phyloP scores from a whole-genome alignment of 2,113 vertebrate genomes.

The Gasterosteus nipponicus region DNA sequence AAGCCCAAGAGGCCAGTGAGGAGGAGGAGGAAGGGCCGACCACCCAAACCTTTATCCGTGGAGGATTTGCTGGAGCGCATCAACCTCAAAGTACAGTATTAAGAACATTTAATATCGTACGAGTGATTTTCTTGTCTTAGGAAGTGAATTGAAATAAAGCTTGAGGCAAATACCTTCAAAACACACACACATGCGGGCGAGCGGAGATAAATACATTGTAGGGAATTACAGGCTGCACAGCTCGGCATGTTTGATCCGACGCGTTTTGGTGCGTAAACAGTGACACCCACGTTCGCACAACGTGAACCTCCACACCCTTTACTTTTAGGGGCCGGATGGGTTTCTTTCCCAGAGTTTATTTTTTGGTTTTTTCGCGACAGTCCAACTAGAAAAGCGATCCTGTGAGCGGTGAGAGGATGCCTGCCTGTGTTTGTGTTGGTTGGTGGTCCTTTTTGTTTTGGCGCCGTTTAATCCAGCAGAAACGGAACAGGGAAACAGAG shows the following conservation, averaged over 20 bases:
- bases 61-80: slow-evolving; percentile 97
- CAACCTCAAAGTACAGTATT: slow-evolving; percentile 89
- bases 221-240: slow-evolving; percentile 43
- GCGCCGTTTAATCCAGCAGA: slow-evolving; percentile 55
- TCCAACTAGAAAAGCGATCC: slow-evolving; percentile 20
- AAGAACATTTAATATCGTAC: not conserved
- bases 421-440: slow-evolving; percentile 50
- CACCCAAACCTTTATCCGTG: slow-evolving; percentile 93
- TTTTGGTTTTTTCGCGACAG: not conserved
- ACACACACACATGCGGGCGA: slow-evolving; percentile 29
- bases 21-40: slow-evolving; percentile 89
- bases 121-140: not conserved
- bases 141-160: slow-evolving; percentile 26
- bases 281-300: slow-evolving; percentile 51
- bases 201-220: slow-evolving; percentile 38
- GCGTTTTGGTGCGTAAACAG: slow-evolving; percentile 40
- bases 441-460: slow-evolving; percentile 71
- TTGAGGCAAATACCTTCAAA: slow-evolving; percentile 18
- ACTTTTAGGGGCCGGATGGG: not conserved
- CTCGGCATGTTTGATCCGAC: slow-evolving; percentile 44
- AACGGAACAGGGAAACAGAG: slow-evolving; percentile 38
- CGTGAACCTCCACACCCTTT: slow-evolving; percentile 21
- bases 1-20: slow-evolving; percentile 92
- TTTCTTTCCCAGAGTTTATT: slow-evolving; percentile 19
- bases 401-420: slow-evolving; percentile 24